These are phyloP conservation scores for Perognathus longimembris DNA, from an alignment of 2,113 vertebrate genomes.

Conservation along the genomic window DNA sequence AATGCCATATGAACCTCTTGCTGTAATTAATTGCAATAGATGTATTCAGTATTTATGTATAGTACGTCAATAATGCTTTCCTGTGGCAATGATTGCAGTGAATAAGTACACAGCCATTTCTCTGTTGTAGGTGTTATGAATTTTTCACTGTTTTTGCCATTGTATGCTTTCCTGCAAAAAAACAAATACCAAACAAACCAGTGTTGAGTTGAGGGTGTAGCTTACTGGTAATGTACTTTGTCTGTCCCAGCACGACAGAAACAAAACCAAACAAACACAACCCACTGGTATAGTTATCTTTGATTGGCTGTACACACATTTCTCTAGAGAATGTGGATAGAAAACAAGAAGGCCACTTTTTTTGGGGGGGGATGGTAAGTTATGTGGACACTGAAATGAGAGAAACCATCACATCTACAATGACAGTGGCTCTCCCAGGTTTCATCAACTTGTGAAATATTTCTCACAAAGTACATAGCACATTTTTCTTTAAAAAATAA, in stretches of 20 bases:
- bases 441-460: slow-evolving; percentile 24
- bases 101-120: neutral
- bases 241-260: neutral
- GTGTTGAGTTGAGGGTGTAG: neutral
- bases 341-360: neutral
- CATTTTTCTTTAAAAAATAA: neutral
- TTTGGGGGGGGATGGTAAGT: too few relatives aligned
- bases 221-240: neutral
- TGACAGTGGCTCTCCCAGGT: neutral
- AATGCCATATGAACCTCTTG: neutral
- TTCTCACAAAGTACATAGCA: neutral
- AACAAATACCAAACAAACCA: too few relatives aligned
- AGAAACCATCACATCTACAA: neutral
- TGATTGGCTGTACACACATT: neutral
- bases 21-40: neutral
- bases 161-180: neutral
- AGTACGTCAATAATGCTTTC: too few relatives aligned
- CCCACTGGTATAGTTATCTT: neutral
- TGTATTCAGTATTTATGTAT: neutral
- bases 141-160: neutral
- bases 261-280: neutral
- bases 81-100: neutral
- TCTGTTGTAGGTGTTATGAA: neutral
- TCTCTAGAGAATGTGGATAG: neutral
- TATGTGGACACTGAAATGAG: neutral